Evolutionary conservation across 2,888 invertebrate species (phyloP).

Genomic region (Hypolimnas misippus): DNA sequence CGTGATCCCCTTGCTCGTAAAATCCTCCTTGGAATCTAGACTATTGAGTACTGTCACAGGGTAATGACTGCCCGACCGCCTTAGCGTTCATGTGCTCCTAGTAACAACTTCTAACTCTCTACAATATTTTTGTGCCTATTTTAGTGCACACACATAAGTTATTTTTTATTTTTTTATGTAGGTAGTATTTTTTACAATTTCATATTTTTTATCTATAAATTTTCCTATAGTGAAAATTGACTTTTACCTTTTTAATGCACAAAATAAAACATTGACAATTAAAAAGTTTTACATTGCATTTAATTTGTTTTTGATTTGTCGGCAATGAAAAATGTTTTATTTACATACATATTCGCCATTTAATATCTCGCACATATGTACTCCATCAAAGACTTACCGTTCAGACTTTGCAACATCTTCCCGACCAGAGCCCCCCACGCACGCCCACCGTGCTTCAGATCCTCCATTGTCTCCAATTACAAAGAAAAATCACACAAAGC

Average conservation of each 20-base stretch:
- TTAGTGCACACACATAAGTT: no score
- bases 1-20: constrained; percentile 18
- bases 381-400: constrained; percentile 11
- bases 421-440: constrained; percentile 44
- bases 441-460: constrained; percentile 41
- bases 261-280: no score
- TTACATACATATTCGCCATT: no score
- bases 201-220: no score
- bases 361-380: not conserved
- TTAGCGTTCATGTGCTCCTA: constrained; percentile 13
- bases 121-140: no score
- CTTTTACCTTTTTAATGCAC: no score
- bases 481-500: constrained; percentile 45
- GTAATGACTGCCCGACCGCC: constrained; percentile 14
- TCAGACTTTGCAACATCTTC: constrained; percentile 43
- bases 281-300: not conserved
- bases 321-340: no score
- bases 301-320: not conserved
- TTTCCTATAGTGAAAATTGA: no score
- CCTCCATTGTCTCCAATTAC: constrained; percentile 50
- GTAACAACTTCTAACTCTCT: no score
- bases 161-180: no score
- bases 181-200: no score
- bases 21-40: constrained; percentile 25
- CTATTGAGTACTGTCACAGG: constrained; percentile 19